A percentile compares a stretch with the other conserved stretches of the same genome.
phyloP scores from a whole-genome alignment of 2,113 vertebrate species.

The Todiramphus saurophagus region DNA sequence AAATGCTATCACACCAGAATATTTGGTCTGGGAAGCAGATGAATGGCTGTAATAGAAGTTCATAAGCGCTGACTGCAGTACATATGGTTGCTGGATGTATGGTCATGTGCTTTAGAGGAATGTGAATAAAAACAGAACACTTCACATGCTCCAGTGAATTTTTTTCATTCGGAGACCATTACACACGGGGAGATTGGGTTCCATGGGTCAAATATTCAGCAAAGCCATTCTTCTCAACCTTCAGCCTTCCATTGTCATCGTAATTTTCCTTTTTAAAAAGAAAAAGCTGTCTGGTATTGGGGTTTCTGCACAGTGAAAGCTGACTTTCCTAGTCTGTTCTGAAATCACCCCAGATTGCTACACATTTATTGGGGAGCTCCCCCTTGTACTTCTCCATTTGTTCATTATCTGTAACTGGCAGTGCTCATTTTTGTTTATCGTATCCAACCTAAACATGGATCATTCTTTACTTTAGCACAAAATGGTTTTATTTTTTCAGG shows the following conservation, averaged over 20 bases:
- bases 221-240: neutral
- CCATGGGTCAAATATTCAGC: neutral
- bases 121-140: neutral
- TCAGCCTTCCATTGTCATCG: neutral
- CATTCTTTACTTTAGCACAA: neutral
- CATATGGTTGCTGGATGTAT: neutral
- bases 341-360: neutral
- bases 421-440: neutral
- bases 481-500: neutral
- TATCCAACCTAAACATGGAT: neutral
- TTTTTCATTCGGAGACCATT: neutral
- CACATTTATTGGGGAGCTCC: neutral
- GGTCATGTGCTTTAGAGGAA: neutral
- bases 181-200: neutral
- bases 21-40: slow-evolving; percentile 45
- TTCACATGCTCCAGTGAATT: neutral
- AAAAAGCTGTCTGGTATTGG: neutral
- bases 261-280: neutral
- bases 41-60: neutral
- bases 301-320: neutral
- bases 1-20: neutral
- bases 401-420: neutral
- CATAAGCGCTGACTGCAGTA: neutral
- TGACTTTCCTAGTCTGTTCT: neutral
- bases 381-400: neutral